phyloP scores from a whole-genome alignment of 2,113 vertebrate genomes.

The Dissostichus mawsoni region DNA sequence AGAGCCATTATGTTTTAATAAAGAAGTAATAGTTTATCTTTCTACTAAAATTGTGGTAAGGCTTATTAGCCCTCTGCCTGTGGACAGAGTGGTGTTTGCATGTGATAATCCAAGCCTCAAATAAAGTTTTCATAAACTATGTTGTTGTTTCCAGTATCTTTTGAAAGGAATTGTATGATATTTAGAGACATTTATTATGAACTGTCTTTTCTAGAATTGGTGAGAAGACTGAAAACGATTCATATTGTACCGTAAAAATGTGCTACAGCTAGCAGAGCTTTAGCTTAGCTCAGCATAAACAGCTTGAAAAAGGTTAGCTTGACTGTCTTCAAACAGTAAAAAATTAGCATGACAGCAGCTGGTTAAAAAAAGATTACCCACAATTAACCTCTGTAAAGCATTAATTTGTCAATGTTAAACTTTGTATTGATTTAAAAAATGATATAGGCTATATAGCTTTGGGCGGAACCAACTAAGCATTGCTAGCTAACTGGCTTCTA shows the following conservation, averaged over 20 bases:
- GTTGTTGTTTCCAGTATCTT: not conserved
- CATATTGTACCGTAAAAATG: not conserved
- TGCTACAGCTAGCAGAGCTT: not conserved
- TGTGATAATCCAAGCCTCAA: constrained; percentile 73
- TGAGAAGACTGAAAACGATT: not conserved
- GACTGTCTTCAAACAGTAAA: too few relatives aligned
- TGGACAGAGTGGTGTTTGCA: constrained; percentile 70
- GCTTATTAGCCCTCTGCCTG: constrained; percentile 67
- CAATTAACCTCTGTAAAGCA: not conserved
- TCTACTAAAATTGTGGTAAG: constrained; percentile 66
- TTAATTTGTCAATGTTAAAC: not conserved
- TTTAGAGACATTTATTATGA: not conserved
- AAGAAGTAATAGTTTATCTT: constrained; percentile 65
- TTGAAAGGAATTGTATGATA: not conserved
- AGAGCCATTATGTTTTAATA: constrained; percentile 76
- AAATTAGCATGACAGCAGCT: too few relatives aligned
- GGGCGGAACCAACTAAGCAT: not conserved
- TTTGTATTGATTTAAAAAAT: not conserved
- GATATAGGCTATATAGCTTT: not conserved
- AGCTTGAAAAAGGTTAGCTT: too few relatives aligned
- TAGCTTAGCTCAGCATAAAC: not conserved
- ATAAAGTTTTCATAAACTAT: constrained; percentile 77
- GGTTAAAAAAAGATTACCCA: too few relatives aligned
- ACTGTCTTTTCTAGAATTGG: not conserved
- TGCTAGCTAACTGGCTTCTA: not conserved